Evolutionary conservation across 1,140 invertebrate species (phyloP).

Genomic region (Drosophila burlai): DNA sequence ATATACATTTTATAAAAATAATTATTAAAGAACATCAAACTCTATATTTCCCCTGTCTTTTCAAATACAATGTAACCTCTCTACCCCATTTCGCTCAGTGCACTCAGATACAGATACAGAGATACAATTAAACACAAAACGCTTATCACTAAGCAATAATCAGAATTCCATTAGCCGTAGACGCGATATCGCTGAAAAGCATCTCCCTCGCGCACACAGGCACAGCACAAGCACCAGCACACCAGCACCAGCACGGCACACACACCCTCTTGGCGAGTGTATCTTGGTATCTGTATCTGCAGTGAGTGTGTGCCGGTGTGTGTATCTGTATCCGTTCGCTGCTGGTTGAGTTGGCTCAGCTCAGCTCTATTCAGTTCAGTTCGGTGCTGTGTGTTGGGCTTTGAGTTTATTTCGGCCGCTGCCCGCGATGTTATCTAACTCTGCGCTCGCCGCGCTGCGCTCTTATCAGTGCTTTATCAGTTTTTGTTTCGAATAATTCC

Average conservation of each 20-base stretch:
- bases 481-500: conserved; percentile 85
- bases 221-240: conserved; percentile 12
- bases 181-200: conserved; percentile 82
- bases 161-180: conserved; percentile 85
- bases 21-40: neutral
- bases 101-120: conserved; percentile 78
- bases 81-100: conserved; percentile 43
- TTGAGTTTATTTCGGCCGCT: conserved; percentile 26
- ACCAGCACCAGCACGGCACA: conserved; percentile 9
- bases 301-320: conserved; percentile 44
- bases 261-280: conserved; percentile 49
- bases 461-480: conserved; percentile 85
- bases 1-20: neutral
- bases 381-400: conserved; percentile 22
- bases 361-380: conserved; percentile 8
- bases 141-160: conserved; percentile 85
- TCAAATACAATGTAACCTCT: neutral
- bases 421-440: conserved; percentile 83
- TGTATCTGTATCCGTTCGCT: conserved; percentile 67
- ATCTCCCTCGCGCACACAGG: conserved; percentile 69
- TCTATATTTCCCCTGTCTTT: neutral
- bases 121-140: conserved; percentile 85
- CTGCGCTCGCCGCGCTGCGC: conserved; percentile 80
- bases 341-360: conserved; percentile 45
- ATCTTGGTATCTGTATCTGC: conserved; percentile 67